phyloP scores from a whole-genome alignment of 1,140 invertebrate genomes.

The Lordiphosa stackelbergi region DNA sequence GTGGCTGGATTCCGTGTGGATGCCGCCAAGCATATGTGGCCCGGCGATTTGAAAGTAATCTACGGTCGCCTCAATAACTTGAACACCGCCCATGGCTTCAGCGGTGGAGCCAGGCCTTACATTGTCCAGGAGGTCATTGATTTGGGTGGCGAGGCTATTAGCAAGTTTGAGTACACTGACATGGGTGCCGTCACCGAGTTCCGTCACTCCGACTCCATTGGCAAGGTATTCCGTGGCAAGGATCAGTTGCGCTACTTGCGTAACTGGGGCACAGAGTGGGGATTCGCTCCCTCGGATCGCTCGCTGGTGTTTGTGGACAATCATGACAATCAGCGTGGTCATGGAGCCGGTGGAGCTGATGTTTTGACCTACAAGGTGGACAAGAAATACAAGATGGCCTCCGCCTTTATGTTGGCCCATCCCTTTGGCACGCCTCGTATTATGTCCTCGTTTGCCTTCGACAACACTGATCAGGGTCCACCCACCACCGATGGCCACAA shows the following conservation, averaged over 20 bases:
- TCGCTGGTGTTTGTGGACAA: constrained; percentile 81
- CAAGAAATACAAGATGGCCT: constrained; percentile 85
- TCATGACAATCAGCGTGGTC: constrained; percentile 85
- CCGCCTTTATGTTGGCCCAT: constrained; percentile 88
- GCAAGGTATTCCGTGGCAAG: constrained; percentile 79
- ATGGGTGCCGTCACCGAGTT: constrained; percentile 89
- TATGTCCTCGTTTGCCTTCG: constrained; percentile 86
- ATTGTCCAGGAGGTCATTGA: constrained; percentile 92
- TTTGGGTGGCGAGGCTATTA: constrained; percentile 78
- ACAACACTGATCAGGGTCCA: constrained; percentile 78
- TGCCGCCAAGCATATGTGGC: constrained; percentile 89
- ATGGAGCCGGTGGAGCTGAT: constrained; percentile 74
- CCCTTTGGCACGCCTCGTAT: constrained; percentile 85
- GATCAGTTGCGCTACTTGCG: constrained; percentile 79
- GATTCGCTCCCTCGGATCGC: constrained; percentile 77
- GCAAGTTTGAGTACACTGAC: constrained; percentile 80
- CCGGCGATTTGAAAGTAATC: constrained; percentile 79
- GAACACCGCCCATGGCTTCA: constrained; percentile 81
- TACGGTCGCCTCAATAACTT: constrained; percentile 79
- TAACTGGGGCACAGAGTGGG: constrained; percentile 80
- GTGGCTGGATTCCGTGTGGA: constrained; percentile 87
- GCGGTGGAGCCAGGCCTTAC: constrained; percentile 80
- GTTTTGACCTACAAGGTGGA: constrained; percentile 82
- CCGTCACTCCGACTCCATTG: constrained; percentile 80
- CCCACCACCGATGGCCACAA: constrained; percentile 62